Evolutionary conservation across 2,888 invertebrate genomes (phyloP), one percentile per base, ranked within the genome.

Genomic region (Phania funesta): DNA sequence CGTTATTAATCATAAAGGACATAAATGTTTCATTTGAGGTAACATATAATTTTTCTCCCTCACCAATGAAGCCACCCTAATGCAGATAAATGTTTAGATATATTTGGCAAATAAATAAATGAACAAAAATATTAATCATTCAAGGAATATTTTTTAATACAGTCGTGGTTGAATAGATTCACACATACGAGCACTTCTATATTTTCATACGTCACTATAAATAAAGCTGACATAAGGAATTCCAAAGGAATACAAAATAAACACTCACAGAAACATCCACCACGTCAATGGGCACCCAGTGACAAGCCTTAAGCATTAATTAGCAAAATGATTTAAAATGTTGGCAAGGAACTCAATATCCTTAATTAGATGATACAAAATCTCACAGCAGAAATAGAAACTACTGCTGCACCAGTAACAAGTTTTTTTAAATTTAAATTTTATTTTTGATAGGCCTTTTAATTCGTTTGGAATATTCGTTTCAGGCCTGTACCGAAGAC

Each of bases 71-170:
- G n/a, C 11, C 2, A 38, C 9, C 1, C 11, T 11, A 8, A 2
- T 9, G 11, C 11, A 32, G 8, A 32, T 9, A 11, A 11, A 9
- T 32, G 32, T 32, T 32, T 6, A 32, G 6, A 8, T 38, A 35
- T n/a, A 13, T 38, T 38, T 9, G 11, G 13, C 35, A n/a, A n/a
- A 38, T n/a, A 38, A n/a, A 38, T 38, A 13, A 4, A 38, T 38
- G 6, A 26, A 26, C 6, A n/a, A 38, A 38, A 38, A 11, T 38
- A 0, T 50, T 50, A 62, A 64, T 41, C 62, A 64, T 74, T 64
- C 52, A 64, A 74, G 73, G 54, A 44, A 64, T 32, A 32, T 44
- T 62, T 64, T 54, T 16, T 29, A 32, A 8, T 32, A 48, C n/a
- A 68, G 22, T 8, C 11, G 2, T 2, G 20, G 18, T 18, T 8